A percentile compares a stretch with the other conserved stretches of the same genome.
Evolutionary conservation across 2,888 invertebrate species (phyloP).

Genomic region (Drosophila ezoana): DNA sequence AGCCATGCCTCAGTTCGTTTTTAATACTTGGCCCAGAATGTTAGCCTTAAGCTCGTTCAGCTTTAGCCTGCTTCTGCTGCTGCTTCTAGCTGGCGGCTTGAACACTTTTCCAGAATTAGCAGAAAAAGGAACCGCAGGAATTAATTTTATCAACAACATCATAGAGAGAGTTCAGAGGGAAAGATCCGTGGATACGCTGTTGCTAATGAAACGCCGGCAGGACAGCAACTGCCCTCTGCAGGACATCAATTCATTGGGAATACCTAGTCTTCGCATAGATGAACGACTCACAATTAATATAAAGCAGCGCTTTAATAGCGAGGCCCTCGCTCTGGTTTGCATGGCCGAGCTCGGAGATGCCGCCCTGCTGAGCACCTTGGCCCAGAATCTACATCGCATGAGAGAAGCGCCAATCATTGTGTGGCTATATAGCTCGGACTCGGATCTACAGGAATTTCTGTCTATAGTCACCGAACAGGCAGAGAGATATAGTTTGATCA

Average conservation of each 20-base stretch:
- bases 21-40: slow-evolving; percentile 22
- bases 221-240: not conserved
- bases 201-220: slow-evolving; percentile 13
- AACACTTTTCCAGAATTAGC: not conserved
- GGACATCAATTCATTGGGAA: not conserved
- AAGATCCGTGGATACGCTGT: slow-evolving; percentile 9
- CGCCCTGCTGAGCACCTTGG: slow-evolving; percentile 18
- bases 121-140: not conserved
- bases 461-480: not conserved
- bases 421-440: not conserved
- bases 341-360: slow-evolving; percentile 5
- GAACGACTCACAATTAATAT: not conserved
- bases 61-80: not conserved
- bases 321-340: slow-evolving; percentile 29
- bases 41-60: slow-evolving; percentile 2
- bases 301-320: slow-evolving; percentile 4
- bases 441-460: not conserved
- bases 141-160: slow-evolving; percentile 7
- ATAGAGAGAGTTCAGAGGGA: slow-evolving; percentile 1
- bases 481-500: not conserved
- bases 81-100: not conserved
- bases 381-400: slow-evolving; percentile 14
- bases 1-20: slow-evolving; percentile 7
- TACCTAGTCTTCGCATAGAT: slow-evolving; percentile 13
- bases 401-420: slow-evolving; percentile 27